Base-by-base conservation (phyloP, 2,888 invertebrate genomes). In the Junonia oenone region DNA sequence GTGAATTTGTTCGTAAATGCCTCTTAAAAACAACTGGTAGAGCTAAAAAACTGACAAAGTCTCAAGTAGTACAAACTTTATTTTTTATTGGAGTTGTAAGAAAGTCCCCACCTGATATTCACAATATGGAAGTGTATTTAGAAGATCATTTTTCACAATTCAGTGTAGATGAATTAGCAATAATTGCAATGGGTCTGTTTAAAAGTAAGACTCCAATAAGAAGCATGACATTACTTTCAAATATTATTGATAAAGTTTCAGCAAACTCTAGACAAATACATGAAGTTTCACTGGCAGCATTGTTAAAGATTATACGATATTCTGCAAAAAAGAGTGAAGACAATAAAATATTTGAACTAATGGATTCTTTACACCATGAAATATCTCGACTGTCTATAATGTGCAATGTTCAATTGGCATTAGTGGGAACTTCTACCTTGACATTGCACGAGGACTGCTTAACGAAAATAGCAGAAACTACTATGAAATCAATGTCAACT, bases 151-250 rank as follows among this genome's bases (percentile, higher is more conserved):
- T 94, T n/a, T 68, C 91, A 6, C 71, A 91, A 19, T 91, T 95
- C 71, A 89, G 83, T 17, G 64, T 93, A 5, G 92, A 93, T 63
- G 95, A 96, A 71, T 75, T 96, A 56, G 94, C 93, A 9, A 91
- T 96, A 11, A 91, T 94, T 64, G 91, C 93, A 3, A 93, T 95
- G 92, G 95, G 94, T 0, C 95, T 94, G 75, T 96, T 96, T 68
- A 96, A 96, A 83, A 93, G 93, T 13, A 91, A 93, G 80, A 93
- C 93, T 1, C 91, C 88, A 13, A 88, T 96, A 47, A 90, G 91
- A 59, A 91, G 83, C 73, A 63, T 72, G 2, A 69, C 76, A 0
- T 67, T 95, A 38, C 51, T 93, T 0, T 66, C 80, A 2, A 82
- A 83, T 50, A 84, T 94, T 0, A 91, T 94, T 31, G 63, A 81